These are phyloP conservation scores for Hydrozoanthus gracilis DNA, from an alignment of 92 coral and sea anemone genomes.

Conservation along the genomic window DNA sequence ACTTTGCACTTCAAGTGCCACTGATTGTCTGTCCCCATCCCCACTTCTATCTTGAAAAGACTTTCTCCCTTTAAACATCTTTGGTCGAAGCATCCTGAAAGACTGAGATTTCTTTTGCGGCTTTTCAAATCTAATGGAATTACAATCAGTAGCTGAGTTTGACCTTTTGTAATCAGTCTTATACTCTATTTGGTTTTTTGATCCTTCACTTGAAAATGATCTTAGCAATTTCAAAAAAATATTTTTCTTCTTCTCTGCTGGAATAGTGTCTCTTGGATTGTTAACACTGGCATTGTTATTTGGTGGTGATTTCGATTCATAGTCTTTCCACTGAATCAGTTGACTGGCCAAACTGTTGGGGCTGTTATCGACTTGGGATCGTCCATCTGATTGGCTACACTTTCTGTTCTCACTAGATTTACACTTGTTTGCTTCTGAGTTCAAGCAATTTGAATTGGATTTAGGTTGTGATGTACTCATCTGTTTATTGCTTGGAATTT, in stretches of 20 bases:
- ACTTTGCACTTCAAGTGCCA: neutral
- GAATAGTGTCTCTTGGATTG: neutral
- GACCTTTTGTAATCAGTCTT: constrained; percentile 3
- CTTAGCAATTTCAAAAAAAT: neutral
- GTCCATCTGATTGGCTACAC: neutral
- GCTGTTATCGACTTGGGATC: neutral
- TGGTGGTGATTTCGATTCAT: constrained; percentile 2
- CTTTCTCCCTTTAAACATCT: constrained; percentile 13
- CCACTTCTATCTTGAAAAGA: neutral
- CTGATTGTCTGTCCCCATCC: neutral
- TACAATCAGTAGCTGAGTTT: neutral
- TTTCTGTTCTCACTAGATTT: neutral
- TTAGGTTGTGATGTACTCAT: neutral
- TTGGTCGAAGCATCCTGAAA: constrained; percentile 18
- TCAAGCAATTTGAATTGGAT: neutral
- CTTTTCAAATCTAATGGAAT: neutral
- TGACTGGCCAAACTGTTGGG: neutral
- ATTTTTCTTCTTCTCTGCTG: constrained; percentile 11
- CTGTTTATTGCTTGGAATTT: neutral
- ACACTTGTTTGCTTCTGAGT: neutral
- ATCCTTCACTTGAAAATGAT: constrained; percentile 21
- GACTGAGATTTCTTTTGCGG: neutral
- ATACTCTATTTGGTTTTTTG: neutral
- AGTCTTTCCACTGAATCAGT: neutral
- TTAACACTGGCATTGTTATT: neutral